Evolutionary conservation across 2,797 vertebrate species (phyloP).

Genomic region (Rhinophrynus dorsalis): DNA sequence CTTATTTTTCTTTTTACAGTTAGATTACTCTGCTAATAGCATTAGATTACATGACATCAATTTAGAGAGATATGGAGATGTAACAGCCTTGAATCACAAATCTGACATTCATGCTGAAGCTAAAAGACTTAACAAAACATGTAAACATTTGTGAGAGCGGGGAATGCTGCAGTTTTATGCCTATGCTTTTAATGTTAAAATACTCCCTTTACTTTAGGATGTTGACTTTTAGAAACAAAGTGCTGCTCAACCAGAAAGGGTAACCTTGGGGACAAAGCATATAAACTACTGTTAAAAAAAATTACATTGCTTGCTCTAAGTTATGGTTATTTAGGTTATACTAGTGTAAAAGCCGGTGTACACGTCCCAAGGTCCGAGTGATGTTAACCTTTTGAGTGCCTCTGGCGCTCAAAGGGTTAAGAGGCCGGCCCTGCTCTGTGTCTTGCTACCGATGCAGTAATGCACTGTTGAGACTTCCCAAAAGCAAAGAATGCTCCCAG

Average conservation of each 20-base stretch:
- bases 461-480: too few relatives aligned
- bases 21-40: neutral
- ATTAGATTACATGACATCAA: constrained; percentile 1
- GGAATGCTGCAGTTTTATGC: neutral
- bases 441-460: too few relatives aligned
- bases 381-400: too few relatives aligned
- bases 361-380: too few relatives aligned
- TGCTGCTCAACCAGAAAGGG: neutral
- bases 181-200: neutral
- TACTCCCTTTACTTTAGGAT: neutral
- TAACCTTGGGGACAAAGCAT: neutral
- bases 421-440: too few relatives aligned
- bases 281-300: too few relatives aligned
- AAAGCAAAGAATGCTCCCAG: too few relatives aligned
- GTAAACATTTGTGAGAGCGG: neutral
- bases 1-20: neutral
- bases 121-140: neutral
- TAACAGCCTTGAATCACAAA: constrained; percentile 1
- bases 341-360: too few relatives aligned
- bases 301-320: too few relatives aligned
- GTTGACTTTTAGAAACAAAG: neutral
- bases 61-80: neutral
- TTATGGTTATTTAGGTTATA: too few relatives aligned
- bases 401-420: too few relatives aligned
- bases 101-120: neutral